These are phyloP conservation scores for Branchinecta sandiegonensis DNA, from an alignment of 2,888 invertebrate genomes.

Conservation along the genomic window DNA sequence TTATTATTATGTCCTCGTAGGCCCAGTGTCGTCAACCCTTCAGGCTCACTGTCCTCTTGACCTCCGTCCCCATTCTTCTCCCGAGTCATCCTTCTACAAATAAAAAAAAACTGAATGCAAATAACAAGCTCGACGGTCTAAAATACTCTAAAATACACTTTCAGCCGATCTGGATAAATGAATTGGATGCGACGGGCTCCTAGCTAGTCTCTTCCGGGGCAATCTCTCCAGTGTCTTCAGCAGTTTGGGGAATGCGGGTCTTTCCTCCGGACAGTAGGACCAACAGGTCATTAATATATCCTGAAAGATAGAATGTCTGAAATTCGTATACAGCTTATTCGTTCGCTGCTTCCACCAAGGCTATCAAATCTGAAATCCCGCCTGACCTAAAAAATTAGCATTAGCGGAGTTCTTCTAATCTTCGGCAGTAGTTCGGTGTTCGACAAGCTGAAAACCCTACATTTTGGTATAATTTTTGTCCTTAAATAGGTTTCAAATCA, in stretches of 20 bases:
- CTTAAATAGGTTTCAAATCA: too few relatives aligned
- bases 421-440: too few relatives aligned
- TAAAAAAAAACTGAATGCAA: neutral
- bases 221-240: constrained; percentile 68
- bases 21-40: too few relatives aligned
- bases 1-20: too few relatives aligned
- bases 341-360: constrained; percentile 14
- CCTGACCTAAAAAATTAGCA: neutral
- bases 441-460: too few relatives aligned
- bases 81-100: too few relatives aligned
- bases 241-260: constrained; percentile 79
- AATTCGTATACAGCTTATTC: neutral
- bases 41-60: too few relatives aligned
- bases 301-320: constrained; percentile 38
- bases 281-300: constrained; percentile 95
- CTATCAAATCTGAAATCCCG: neutral
- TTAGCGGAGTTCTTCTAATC: too few relatives aligned
- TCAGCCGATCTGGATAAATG: constrained; percentile 91
- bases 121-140: constrained; percentile 12
- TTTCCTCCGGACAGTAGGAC: constrained; percentile 67
- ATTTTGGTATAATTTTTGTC: too few relatives aligned
- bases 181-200: constrained; percentile 95
- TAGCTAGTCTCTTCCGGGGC: constrained; percentile 84
- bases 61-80: too few relatives aligned
- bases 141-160: constrained; percentile 58